These are phyloP conservation scores for Xerus inauris DNA, from an alignment of 2,113 vertebrate genomes.

Conservation along the genomic window DNA sequence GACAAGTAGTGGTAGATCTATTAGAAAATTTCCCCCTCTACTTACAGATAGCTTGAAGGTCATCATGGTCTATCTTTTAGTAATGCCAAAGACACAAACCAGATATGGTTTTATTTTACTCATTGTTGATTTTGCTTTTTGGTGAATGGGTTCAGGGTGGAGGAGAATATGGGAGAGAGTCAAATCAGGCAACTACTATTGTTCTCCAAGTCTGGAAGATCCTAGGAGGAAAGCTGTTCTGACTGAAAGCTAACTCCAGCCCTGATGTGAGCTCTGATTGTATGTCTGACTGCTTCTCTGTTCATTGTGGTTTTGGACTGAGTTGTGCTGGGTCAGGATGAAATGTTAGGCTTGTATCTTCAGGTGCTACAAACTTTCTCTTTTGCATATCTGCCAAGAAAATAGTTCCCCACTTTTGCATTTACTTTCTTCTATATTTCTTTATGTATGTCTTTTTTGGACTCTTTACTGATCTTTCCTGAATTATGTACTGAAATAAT, in stretches of 20 bases:
- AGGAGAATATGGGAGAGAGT: neutral
- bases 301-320: neutral
- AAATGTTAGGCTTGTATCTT: neutral
- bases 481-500: conserved; percentile 15
- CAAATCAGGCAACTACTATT: neutral
- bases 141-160: accelerated
- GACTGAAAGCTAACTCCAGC: neutral
- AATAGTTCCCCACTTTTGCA: neutral
- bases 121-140: neutral
- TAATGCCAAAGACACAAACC: neutral
- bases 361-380: neutral
- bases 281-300: neutral
- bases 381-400: neutral
- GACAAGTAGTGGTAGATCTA: neutral
- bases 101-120: neutral
- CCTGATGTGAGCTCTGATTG: neutral
- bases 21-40: neutral
- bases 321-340: neutral
- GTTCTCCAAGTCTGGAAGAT: neutral
- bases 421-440: neutral
- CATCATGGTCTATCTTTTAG: neutral
- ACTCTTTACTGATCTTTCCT: neutral
- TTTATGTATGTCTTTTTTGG: neutral
- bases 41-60: neutral
- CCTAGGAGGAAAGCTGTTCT: neutral